Percentiles rank a stretch among this genome's conserved stretches.
These are phyloP conservation scores for Cottus gobio DNA, from an alignment of 2,113 vertebrate genomes.

Conservation along the genomic window DNA sequence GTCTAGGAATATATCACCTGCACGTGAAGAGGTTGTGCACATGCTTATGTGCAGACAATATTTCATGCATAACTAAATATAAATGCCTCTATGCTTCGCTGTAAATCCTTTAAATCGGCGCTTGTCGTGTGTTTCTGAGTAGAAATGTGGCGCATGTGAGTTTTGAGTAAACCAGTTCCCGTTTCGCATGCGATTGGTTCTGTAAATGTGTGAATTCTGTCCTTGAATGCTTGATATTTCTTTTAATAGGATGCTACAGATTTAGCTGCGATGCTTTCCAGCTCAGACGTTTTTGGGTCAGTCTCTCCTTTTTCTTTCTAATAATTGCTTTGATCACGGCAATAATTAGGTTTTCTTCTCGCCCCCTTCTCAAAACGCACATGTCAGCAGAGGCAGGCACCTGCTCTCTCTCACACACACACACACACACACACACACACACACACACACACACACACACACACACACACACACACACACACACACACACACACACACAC, in stretches of 20 bases:
- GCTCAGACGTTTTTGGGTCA: conserved; percentile 77
- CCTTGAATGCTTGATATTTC: conserved; percentile 51
- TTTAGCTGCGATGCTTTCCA: conserved; percentile 67
- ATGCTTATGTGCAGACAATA: conserved; percentile 1
- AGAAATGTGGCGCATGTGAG: neutral
- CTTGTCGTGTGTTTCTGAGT: conserved; percentile 16
- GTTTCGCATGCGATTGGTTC: conserved; percentile 21
- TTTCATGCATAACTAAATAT: conserved; percentile 32
- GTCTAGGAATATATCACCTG: neutral
- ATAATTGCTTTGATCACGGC: conserved; percentile 76
- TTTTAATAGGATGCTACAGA: conserved; percentile 68
- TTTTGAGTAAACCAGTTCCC: conserved; percentile 18
- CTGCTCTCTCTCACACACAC: conserved; percentile 29
- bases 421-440: too few species aligned
- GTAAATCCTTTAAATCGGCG: neutral
- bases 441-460: too few species aligned
- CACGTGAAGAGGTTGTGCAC: neutral
- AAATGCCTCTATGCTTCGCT: conserved; percentile 11
- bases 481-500: too few species aligned
- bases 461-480: neutral
- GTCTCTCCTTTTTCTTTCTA: conserved; percentile 31
- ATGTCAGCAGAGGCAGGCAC: conserved; percentile 14
- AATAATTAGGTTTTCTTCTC: conserved; percentile 71
- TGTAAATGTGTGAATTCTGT: conserved; percentile 34
- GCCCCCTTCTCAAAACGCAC: conserved; percentile 3